Evolutionary conservation across 2,797 vertebrate genomes (phyloP).

Genomic region (Sebastes taczanowskii): DNA sequence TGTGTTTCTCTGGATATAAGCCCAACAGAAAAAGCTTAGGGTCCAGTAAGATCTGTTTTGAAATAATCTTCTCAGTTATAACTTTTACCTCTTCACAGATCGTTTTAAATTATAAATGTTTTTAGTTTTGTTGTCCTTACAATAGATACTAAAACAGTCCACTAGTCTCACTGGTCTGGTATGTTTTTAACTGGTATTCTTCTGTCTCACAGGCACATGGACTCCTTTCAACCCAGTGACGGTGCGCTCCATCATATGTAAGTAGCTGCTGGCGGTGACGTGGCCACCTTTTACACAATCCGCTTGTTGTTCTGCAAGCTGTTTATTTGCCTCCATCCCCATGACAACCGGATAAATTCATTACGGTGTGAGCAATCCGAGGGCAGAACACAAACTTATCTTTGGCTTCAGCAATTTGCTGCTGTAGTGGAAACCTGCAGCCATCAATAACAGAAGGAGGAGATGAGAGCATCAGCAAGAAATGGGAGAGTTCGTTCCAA

Average conservation of each 20-base stretch:
- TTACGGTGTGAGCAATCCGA: conserved; percentile 7
- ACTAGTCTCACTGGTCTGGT: background rate
- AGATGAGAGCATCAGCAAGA: conserved; percentile 1
- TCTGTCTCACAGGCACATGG: conserved; percentile 90
- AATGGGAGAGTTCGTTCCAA: conserved; percentile 8
- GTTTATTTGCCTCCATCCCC: conserved; percentile 53
- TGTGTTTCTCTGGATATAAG: no score
- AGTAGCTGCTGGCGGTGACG: conserved; percentile 68
- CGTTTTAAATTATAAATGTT: background rate
- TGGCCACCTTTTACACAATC: background rate
- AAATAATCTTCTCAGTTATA: no score
- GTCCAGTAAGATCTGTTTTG: no score
- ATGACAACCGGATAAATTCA: conserved; percentile 40
- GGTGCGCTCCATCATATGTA: conserved; percentile 95
- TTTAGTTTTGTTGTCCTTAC: background rate
- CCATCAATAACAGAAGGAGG: conserved; percentile 29
- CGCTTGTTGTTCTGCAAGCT: conserved; percentile 12
- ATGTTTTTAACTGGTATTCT: conserved; percentile 10
- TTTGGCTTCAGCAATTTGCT: conserved; percentile 15
- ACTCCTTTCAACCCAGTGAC: conserved; percentile 98
- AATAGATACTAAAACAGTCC: background rate
- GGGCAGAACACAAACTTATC: conserved; percentile 15
- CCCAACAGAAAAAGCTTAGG: no score
- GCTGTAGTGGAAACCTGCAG: conserved; percentile 49
- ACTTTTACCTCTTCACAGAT: no score